phyloP scores from a whole-genome alignment of 2,888 invertebrate species.

The Oxyscelio sp. region DNA sequence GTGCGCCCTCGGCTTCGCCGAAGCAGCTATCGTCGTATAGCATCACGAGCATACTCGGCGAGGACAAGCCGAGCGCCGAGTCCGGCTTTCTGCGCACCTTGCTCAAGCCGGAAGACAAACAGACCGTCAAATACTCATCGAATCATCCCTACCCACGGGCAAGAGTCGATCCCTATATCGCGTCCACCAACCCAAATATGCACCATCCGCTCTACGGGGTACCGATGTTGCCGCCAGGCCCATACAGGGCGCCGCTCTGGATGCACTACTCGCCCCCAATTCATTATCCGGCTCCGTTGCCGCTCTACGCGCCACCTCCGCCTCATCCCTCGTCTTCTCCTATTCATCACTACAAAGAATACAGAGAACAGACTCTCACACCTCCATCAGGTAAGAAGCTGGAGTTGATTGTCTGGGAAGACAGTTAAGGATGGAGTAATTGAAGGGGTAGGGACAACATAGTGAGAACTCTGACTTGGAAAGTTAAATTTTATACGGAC shows the following conservation, averaged over 20 bases:
- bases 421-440: too few relatives aligned
- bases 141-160: constrained; percentile 85
- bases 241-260: constrained; percentile 89
- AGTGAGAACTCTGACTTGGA: too few relatives aligned
- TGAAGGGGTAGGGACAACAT: too few relatives aligned
- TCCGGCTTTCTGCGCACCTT: constrained; percentile 86
- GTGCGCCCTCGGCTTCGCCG: constrained; percentile 82
- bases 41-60: constrained; percentile 94
- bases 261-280: constrained; percentile 89
- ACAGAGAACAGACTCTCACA: constrained; percentile 88
- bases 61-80: constrained; percentile 89
- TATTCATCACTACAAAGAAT: constrained; percentile 87
- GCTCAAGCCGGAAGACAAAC: constrained; percentile 86
- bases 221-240: constrained; percentile 88
- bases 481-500: too few relatives aligned
- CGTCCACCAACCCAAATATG: constrained; percentile 83
- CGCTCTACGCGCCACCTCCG: constrained; percentile 86
- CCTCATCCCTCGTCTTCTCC: constrained; percentile 84
- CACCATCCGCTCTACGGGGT: constrained; percentile 87
- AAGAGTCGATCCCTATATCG: constrained; percentile 85
- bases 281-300: constrained; percentile 88
- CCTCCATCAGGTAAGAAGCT: constrained; percentile 86
- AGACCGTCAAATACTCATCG: constrained; percentile 85
- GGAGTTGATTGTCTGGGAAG: too few relatives aligned
- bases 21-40: constrained; percentile 93